Percentiles rank a stretch among this genome's conserved stretches.
phyloP scores from a whole-genome alignment of 2,797 vertebrate species.

The Sebastes itinus region DNA sequence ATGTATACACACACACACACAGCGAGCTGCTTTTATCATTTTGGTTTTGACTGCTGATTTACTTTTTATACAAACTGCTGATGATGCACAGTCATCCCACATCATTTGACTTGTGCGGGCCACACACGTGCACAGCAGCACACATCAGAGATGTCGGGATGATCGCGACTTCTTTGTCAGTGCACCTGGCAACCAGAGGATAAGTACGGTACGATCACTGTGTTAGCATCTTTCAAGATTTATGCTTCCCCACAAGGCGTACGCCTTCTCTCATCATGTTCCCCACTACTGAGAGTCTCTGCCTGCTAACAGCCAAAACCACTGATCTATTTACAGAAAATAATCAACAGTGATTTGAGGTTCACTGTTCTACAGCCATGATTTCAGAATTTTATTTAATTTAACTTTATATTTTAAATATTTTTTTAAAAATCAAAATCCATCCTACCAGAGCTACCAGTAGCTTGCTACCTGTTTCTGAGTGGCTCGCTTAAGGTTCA shows the following conservation, averaged over 20 bases:
- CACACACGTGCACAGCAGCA: slow-evolving; percentile 60
- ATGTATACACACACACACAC: slow-evolving; percentile 19
- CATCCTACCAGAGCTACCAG: too few relatives aligned
- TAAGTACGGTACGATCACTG: slow-evolving; percentile 1
- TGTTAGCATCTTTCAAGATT: slow-evolving; percentile 30
- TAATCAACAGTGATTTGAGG: background rate
- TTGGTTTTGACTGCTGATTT: slow-evolving; percentile 34
- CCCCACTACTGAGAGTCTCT: background rate
- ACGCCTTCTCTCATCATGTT: background rate
- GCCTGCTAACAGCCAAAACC: background rate
- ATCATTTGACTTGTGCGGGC: slow-evolving; percentile 45
- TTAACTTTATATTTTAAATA: too few relatives aligned
- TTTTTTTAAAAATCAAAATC: too few relatives aligned
- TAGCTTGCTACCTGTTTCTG: too few relatives aligned
- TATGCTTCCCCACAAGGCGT: background rate
- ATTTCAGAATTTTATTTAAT: background rate
- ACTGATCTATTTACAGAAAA: slow-evolving; percentile 1
- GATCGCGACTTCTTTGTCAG: slow-evolving; percentile 27
- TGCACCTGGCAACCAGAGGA: slow-evolving; percentile 58
- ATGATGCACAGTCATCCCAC: slow-evolving; percentile 45
- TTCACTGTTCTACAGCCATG: background rate
- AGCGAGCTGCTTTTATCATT: slow-evolving; percentile 47
- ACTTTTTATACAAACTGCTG: slow-evolving; percentile 51
- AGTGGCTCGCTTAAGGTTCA: background rate
- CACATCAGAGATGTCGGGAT: slow-evolving; percentile 53